These are phyloP conservation scores for Drosophila kurseongensis DNA, from an alignment of 1,140 invertebrate species.

Conservation along the genomic window DNA sequence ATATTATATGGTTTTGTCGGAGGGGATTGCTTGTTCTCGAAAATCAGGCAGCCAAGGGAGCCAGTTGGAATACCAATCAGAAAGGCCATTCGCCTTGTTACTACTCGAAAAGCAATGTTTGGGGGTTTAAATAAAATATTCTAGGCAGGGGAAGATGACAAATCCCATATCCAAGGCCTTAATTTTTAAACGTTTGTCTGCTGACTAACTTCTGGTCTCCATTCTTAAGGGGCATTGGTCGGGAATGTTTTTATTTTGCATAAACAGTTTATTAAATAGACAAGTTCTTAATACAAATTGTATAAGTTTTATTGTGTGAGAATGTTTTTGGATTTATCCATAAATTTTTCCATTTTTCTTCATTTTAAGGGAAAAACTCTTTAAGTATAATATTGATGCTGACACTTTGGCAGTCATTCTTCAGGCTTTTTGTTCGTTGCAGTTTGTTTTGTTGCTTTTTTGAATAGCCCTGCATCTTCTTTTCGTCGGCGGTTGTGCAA, in stretches of 20 bases:
- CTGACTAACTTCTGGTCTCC: background rate
- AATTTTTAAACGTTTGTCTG: constrained; percentile 24
- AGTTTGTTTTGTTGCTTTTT: constrained; percentile 33
- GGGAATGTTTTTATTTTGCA: background rate
- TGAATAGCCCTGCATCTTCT: constrained; percentile 21
- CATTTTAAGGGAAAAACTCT: too few relatives aligned
- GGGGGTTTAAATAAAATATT: constrained; percentile 9
- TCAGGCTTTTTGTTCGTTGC: constrained; percentile 38
- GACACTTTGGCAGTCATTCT: constrained; percentile 48
- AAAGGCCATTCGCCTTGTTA: constrained; percentile 29
- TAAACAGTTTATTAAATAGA: too few relatives aligned
- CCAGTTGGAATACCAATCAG: constrained; percentile 36
- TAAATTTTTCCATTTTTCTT: too few relatives aligned
- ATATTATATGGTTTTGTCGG: constrained; percentile 66
- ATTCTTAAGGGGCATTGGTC: too few relatives aligned
- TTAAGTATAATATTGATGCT: background rate
- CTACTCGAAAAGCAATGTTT: constrained; percentile 11
- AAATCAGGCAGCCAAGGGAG: constrained; percentile 21
- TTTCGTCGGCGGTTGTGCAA: constrained; percentile 26
- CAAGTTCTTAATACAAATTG: too few relatives aligned
- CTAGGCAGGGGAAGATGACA: constrained; percentile 22
- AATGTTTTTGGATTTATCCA: too few relatives aligned
- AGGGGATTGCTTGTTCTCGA: constrained; percentile 30
- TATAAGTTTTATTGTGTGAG: too few relatives aligned
- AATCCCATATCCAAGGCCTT: constrained; percentile 6